Percentiles rank a stretch among this genome's conserved stretches.
Conservation (phyloP, 2,113 vertebrate genomes). For the Melanerpes aurifrons region DNA sequence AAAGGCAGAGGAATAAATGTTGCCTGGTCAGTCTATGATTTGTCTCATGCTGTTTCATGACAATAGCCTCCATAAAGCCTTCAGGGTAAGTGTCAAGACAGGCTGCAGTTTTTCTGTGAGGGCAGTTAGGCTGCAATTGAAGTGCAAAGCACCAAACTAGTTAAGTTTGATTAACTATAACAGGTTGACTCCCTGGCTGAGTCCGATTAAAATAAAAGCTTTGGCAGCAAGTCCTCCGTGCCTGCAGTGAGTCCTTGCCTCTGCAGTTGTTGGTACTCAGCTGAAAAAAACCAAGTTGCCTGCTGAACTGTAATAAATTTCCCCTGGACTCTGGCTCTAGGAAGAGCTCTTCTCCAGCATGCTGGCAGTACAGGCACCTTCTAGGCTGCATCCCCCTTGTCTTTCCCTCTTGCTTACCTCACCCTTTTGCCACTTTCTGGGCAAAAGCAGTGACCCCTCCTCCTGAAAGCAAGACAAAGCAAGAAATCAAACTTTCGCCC, state of each 20-base stretch:
- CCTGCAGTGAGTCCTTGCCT: background rate
- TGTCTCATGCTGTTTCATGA: background rate
- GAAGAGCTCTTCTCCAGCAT: background rate
- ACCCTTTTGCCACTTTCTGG: background rate
- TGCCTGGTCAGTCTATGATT: background rate
- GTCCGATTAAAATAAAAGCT: background rate
- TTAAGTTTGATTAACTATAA: background rate
- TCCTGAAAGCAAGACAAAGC: background rate
- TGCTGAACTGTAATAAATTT: background rate
- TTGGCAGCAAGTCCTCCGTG: background rate
- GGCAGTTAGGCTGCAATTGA: background rate
- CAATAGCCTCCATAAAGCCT: background rate
- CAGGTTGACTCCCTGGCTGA: background rate
- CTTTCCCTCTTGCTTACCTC: background rate
- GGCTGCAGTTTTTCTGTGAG: background rate
- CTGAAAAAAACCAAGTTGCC: background rate
- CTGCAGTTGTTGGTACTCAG: background rate
- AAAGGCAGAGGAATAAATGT: background rate
- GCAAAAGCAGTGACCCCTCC: background rate
- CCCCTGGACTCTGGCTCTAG: background rate
- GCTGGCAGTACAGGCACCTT: background rate
- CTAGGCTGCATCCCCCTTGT: background rate
- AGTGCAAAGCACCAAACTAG: background rate
- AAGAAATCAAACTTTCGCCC: background rate
- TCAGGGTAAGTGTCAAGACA: background rate